Base-by-base conservation (phyloP, 1,140 invertebrate species). In the Brachionus asplanchnoidis region DNA sequence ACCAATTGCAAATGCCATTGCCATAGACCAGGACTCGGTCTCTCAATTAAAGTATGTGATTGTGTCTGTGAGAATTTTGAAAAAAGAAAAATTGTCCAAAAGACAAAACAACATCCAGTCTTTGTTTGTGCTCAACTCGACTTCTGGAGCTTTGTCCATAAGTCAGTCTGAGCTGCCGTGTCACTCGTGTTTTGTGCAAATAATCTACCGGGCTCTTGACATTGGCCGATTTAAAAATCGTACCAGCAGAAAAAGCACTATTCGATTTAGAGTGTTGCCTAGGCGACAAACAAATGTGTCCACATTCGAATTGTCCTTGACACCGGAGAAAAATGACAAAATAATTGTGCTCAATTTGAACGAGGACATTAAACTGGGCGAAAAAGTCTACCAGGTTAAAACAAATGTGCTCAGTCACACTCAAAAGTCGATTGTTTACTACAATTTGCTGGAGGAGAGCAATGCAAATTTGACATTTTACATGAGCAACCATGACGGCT, bases 381-480 rank as follows among this genome's bases (percentile, higher is more conserved):
- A 82, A 68, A 82, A 82, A 82, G 53, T 82, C 20, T 65, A 82
- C 23, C 79, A 82, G 65, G 53, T 82, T 14, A 60, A 68, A 36
- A 44, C 65, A 23, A 68, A 82, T n/a, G 3, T 60, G 14, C 23
- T 82, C 12, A 42, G 17, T 9, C 26, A 36, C 20, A 12, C 11
- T 40, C 77, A 65, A 60, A 46, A 82, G 9, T 82, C 79, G 23
- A 46, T 82, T 28, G 9, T 68, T 0, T 82, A 82, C n/a, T 82
- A 28, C 32, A 82, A 42, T 40, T n/a, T 82, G 12, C 11, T 82
- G 5, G 65, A 82, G 42, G 32, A 60, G 42, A 82, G 40, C 17
- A 68, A 60, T 46, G 8, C 12, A 14, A 82, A 82, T 36, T 46
- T 20, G 32, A 82, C 79, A 17, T 82, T 82, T 82, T 82, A 82